Percentiles rank a stretch among this genome's conserved stretches.
phyloP scores from a whole-genome alignment of 2,888 invertebrate species.

The Strigamia maritima region DNA sequence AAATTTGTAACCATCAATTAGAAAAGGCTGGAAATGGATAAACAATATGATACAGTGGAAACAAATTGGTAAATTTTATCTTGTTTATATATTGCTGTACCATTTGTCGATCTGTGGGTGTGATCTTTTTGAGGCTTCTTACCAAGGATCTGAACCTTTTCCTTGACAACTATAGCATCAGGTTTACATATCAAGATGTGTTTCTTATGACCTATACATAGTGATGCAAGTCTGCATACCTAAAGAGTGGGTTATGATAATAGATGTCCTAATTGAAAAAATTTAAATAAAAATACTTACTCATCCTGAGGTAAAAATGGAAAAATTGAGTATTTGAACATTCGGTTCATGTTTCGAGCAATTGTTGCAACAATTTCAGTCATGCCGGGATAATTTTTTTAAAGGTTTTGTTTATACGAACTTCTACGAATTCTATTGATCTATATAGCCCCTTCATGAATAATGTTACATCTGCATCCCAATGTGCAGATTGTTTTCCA shows the following conservation, averaged over 20 bases:
- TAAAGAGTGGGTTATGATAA: too few species aligned
- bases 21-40: constrained; percentile 63
- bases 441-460: too few species aligned
- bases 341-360: constrained; percentile 82
- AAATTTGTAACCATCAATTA: constrained; percentile 89
- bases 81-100: constrained; percentile 73
- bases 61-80: constrained; percentile 57
- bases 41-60: constrained; percentile 3
- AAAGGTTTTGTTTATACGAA: too few species aligned
- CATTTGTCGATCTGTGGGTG: constrained; percentile 74
- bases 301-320: constrained; percentile 89
- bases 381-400: constrained; percentile 92
- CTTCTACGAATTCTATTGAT: too few species aligned
- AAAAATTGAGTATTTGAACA: constrained; percentile 86
- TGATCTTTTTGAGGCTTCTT: constrained; percentile 73
- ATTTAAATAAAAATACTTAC: constrained; percentile 60
- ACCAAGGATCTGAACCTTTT: constrained; percentile 82
- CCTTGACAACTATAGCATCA: constrained; percentile 87
- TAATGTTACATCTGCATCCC: too few species aligned
- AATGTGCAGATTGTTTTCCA: too few species aligned
- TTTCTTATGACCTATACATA: constrained; percentile 68
- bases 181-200: constrained; percentile 84
- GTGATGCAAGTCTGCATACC: constrained; percentile 47
- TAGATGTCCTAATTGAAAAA: too few species aligned
- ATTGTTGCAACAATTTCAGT: too few species aligned